Percentiles rank a stretch among this genome's conserved stretches.
These are phyloP conservation scores for Manis pentadactyla DNA, from an alignment of 2,797 vertebrate genomes.

Conservation along the genomic window DNA sequence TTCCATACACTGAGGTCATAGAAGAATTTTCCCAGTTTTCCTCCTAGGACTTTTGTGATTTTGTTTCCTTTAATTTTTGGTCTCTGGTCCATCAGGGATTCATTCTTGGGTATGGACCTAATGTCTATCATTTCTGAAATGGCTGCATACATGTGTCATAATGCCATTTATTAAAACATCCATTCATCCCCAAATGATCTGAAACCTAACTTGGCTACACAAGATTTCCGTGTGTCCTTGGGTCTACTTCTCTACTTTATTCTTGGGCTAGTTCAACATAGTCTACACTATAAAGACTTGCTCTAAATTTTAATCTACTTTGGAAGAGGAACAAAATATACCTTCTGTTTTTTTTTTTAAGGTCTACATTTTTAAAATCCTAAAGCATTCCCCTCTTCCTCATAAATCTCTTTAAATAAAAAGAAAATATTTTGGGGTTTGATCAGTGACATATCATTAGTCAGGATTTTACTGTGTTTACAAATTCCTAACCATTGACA, in stretches of 20 bases:
- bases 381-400: too few species aligned
- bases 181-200: neutral
- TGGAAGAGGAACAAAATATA: too few species aligned
- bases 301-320: neutral
- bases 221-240: neutral
- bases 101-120: neutral
- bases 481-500: neutral
- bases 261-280: fast-evolving
- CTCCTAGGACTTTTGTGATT: neutral
- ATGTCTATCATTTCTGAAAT: neutral
- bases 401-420: neutral
- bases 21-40: neutral
- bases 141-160: neutral
- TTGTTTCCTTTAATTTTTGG: neutral
- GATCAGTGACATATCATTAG: neutral
- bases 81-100: neutral
- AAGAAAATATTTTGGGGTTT: neutral
- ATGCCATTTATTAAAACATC: neutral
- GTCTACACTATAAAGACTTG: too few species aligned
- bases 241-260: neutral
- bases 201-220: neutral
- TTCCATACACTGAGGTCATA: neutral
- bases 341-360: too few species aligned
- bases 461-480: neutral
- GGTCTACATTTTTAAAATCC: too few species aligned